Conservation (phyloP, 2,888 invertebrate species). For the Pantelozetes paolii region DNA sequence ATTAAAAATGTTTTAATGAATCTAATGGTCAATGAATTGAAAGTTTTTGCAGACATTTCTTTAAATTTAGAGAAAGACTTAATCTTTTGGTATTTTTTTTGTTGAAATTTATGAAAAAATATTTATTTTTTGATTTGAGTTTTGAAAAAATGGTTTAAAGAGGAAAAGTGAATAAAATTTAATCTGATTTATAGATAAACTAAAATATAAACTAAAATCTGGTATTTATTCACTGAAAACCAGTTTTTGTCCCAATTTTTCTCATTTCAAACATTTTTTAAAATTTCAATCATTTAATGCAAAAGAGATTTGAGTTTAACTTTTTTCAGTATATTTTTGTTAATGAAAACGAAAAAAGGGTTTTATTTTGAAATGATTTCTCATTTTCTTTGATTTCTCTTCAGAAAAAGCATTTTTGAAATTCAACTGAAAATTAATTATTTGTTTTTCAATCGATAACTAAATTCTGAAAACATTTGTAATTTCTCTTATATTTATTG, state of each 20-base stretch:
- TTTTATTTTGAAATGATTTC: too few relatives aligned
- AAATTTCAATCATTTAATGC: background rate
- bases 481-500: too few relatives aligned
- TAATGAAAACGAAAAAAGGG: background rate
- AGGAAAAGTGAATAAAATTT: constrained; percentile 23
- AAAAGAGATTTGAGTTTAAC: background rate
- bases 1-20: too few relatives aligned
- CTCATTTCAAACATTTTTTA: background rate
- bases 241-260: background rate
- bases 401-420: too few relatives aligned
- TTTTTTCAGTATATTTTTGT: background rate
- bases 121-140: background rate
- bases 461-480: too few relatives aligned
- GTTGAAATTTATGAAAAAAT: background rate
- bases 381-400: too few relatives aligned
- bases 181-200: background rate
- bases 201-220: constrained; percentile 7
- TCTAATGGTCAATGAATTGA: too few relatives aligned
- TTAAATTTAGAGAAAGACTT: too few relatives aligned
- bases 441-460: too few relatives aligned
- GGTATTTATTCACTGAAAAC: constrained; percentile 5
- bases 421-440: too few relatives aligned
- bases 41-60: too few relatives aligned
- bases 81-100: too few relatives aligned
- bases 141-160: constrained; percentile 5